Evolutionary conservation across 30 jellyfish, hydroid and myxozoan genomes (phyloP).

Genomic region (Aurelia coerulea): DNA sequence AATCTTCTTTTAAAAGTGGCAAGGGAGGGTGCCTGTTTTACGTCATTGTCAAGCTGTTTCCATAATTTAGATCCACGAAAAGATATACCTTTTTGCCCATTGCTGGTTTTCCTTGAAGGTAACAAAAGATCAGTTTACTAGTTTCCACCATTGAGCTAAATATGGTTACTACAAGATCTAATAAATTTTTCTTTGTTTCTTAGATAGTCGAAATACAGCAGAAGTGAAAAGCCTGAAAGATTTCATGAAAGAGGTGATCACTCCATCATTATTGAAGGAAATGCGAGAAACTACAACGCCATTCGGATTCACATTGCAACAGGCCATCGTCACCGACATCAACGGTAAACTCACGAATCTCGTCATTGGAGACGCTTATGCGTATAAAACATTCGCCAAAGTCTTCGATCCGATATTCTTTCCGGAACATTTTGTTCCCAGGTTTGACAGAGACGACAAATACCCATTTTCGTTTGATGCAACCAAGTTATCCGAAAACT

Average conservation of each 20-base stretch:
- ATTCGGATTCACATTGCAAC: slow-evolving; percentile 25
- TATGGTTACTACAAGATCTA: too few relatives aligned
- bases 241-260: neutral
- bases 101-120: too few relatives aligned
- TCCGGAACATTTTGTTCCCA: neutral
- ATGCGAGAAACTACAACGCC: slow-evolving; percentile 19
- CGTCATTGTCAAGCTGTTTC: too few relatives aligned
- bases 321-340: neutral
- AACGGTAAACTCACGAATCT: slow-evolving; percentile 7
- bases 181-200: too few relatives aligned
- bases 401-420: slow-evolving; percentile 29
- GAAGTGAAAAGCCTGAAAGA: neutral
- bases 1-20: too few relatives aligned
- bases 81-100: too few relatives aligned
- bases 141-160: too few relatives aligned
- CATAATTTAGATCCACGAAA: too few relatives aligned
- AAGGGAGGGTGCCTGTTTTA: too few relatives aligned
- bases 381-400: slow-evolving; percentile 25
- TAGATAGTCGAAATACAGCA: too few relatives aligned
- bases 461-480: slow-evolving; percentile 42
- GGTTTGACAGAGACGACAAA: neutral
- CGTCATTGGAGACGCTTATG: slow-evolving; percentile 47
- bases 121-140: too few relatives aligned
- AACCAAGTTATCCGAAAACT: slow-evolving; percentile 1
- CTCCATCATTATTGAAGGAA: neutral